phyloP scores from a whole-genome alignment of 2,888 invertebrate genomes.

The Drosophila pseudotakahashii region DNA sequence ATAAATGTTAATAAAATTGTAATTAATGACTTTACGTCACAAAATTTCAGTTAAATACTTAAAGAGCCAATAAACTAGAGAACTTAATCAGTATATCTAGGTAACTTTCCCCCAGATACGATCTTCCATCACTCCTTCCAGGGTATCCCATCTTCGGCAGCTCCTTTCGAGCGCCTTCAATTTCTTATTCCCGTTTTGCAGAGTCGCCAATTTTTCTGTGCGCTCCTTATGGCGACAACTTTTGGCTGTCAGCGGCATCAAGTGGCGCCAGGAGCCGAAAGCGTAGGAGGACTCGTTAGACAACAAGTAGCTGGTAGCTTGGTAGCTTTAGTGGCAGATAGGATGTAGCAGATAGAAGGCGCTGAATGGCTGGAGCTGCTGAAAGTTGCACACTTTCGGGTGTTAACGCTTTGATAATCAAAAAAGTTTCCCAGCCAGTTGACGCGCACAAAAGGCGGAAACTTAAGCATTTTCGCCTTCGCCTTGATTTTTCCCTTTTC shows the following conservation, averaged over 20 bases:
- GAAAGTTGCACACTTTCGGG: conserved; percentile 72
- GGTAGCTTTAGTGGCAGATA: conserved; percentile 21
- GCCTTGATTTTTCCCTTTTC: conserved; percentile 31
- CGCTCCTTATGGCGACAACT: conserved; percentile 54
- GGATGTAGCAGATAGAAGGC: conserved; percentile 40
- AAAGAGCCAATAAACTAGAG: no score
- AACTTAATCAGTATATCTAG: no score
- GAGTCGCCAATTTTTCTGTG: conserved; percentile 64
- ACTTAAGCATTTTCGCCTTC: conserved; percentile 59
- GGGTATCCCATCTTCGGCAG: conserved; percentile 42
- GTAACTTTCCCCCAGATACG: no score
- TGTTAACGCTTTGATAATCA: conserved; percentile 79
- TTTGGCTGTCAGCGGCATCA: conserved; percentile 64
- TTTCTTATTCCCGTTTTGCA: conserved; percentile 55
- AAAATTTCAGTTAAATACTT: no score
- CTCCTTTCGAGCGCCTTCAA: conserved; percentile 7
- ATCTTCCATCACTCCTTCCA: no score
- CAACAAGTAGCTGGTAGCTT: conserved; percentile 67
- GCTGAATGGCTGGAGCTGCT: conserved; percentile 44
- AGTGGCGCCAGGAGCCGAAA: conserved; percentile 49
- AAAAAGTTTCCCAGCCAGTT: conserved; percentile 71
- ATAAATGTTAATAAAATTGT: no score
- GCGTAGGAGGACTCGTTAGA: conserved; percentile 61
- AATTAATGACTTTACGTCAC: no score
- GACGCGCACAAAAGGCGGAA: conserved; percentile 74